Conservation (phyloP, 2,888 invertebrate genomes). For the Hololepta plana region DNA sequence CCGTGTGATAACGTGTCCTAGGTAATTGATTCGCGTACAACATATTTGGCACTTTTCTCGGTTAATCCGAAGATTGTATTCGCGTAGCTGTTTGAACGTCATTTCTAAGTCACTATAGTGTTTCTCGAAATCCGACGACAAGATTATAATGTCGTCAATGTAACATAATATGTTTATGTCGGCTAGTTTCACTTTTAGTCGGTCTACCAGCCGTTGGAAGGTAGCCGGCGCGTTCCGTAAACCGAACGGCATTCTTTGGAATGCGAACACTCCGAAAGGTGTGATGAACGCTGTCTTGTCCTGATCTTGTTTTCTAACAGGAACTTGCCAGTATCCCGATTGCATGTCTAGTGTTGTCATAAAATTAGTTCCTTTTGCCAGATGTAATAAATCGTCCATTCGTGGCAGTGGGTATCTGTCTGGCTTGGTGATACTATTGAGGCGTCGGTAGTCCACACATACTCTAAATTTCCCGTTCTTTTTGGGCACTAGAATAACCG, state of each 20-base stretch:
- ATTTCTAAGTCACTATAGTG: conserved; percentile 11
- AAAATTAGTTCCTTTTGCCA: conserved; percentile 13
- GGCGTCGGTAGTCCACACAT: conserved; percentile 16
- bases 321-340: conserved; percentile 21
- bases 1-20: conserved; percentile 9
- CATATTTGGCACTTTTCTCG: conserved; percentile 12
- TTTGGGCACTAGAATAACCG: conserved; percentile 20
- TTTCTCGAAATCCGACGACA: conserved; percentile 11
- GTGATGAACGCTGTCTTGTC: conserved; percentile 8
- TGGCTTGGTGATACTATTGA: conserved; percentile 11
- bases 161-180: conserved; percentile 12
- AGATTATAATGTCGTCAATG: conserved; percentile 14
- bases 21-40: conserved; percentile 9
- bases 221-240: conserved; percentile 13
- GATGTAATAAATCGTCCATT: conserved; percentile 22
- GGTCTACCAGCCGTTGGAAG: conserved; percentile 13
- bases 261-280: conserved; percentile 17
- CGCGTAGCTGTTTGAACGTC: conserved; percentile 9
- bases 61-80: conserved; percentile 11
- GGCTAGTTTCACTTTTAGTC: conserved; percentile 10
- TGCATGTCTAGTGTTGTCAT: conserved; percentile 19
- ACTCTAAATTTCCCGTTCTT: conserved; percentile 14
- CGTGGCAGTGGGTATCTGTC: conserved; percentile 20
- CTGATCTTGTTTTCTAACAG: conserved; percentile 19
- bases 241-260: conserved; percentile 13